Evolutionary conservation across 2,888 invertebrate species (phyloP).

Genomic region (Tenthredo mesomela): DNA sequence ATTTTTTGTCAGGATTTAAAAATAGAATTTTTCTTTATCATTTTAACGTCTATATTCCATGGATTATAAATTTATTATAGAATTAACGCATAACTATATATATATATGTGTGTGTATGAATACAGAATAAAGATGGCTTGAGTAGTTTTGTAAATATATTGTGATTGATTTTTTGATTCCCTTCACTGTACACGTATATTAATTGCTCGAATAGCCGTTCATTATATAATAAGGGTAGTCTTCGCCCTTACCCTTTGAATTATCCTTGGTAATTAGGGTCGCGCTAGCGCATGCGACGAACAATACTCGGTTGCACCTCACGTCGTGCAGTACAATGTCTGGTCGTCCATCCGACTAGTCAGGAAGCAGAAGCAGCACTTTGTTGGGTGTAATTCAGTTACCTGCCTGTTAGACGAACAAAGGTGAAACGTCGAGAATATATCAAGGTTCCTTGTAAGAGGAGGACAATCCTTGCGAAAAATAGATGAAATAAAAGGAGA

Average conservation of each 20-base stretch:
- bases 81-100: background rate
- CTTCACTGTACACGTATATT: background rate
- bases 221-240: background rate
- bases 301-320: constrained; percentile 30
- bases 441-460: background rate
- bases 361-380: constrained; percentile 48
- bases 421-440: constrained; percentile 28
- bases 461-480: background rate
- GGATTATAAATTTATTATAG: background rate
- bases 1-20: background rate
- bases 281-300: constrained; percentile 1
- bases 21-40: background rate
- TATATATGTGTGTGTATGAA: background rate
- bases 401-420: constrained; percentile 46
- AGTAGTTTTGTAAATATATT: background rate
- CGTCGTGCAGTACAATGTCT: constrained; percentile 18
- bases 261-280: constrained; percentile 28
- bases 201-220: background rate
- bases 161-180: background rate
- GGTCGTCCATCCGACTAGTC: constrained; percentile 24
- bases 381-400: constrained; percentile 47
- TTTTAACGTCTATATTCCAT: background rate
- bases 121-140: background rate
- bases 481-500: constrained; percentile 8
- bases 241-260: constrained; percentile 21